Evolutionary conservation across 2,888 invertebrate species (phyloP).

Genomic region (Agapostemon virescens): DNA sequence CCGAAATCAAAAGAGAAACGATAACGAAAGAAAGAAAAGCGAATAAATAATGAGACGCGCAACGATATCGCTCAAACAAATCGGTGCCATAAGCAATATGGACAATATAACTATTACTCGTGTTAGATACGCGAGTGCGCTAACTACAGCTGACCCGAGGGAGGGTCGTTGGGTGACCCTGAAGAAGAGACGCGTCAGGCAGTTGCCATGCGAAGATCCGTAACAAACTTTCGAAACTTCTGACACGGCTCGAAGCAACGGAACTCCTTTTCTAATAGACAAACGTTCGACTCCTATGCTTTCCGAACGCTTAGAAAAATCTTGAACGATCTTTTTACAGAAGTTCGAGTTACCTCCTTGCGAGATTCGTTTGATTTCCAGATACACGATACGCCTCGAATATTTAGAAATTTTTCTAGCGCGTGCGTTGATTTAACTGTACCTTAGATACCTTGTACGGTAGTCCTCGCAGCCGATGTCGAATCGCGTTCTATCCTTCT

Average conservation of each 20-base stretch:
- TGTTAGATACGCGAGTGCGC: constrained; percentile 58
- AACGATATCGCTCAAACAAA: constrained; percentile 72
- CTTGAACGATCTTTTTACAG: not conserved
- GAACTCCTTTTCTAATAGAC: not conserved
- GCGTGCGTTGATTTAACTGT: not conserved
- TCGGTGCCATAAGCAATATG: constrained; percentile 76
- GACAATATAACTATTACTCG: constrained; percentile 72
- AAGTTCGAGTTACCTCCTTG: not conserved
- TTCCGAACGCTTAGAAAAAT: not conserved
- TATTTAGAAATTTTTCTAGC: not conserved
- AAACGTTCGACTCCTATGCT: not conserved
- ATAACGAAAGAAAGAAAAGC: not conserved
- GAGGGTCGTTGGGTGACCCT: constrained; percentile 54
- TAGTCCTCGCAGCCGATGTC: not conserved
- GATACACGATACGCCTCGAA: not conserved
- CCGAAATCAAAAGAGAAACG: constrained; percentile 2
- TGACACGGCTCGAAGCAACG: not conserved
- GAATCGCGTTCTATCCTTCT: not conserved
- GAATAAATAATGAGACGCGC: constrained; percentile 27
- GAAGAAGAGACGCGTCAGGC: constrained; percentile 37
- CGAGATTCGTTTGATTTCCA: not conserved
- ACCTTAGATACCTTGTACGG: not conserved
- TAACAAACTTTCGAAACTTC: no score
- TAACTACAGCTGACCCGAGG: constrained; percentile 71
- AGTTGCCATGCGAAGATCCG: constrained; percentile 32